Conservation (phyloP, 2,888 invertebrate species). For the Stenurella melanura region DNA sequence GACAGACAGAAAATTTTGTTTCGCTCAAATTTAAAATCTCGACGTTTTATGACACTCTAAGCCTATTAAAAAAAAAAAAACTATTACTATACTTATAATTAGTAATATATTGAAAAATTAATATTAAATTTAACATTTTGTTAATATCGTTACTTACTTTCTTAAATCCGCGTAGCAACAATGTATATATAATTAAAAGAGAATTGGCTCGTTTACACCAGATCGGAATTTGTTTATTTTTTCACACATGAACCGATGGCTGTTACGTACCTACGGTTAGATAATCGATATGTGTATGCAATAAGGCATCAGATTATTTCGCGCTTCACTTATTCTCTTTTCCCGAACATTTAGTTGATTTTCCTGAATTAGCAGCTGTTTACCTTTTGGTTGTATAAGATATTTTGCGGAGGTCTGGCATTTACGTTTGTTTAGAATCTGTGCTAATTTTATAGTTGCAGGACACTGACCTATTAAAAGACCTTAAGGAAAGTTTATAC, state of each 20-base stretch:
- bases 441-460: constrained; percentile 33
- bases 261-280: constrained; percentile 22
- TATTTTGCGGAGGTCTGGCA: constrained; percentile 6
- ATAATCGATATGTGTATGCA: constrained; percentile 20
- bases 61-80: too few relatives aligned
- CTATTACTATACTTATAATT: too few relatives aligned
- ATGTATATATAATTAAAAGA: constrained; percentile 1
- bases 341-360: not conserved
- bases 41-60: too few relatives aligned
- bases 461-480: constrained; percentile 19
- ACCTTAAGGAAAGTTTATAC: not conserved
- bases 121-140: too few relatives aligned
- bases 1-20: too few relatives aligned
- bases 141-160: not conserved
- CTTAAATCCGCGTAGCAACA: constrained; percentile 11
- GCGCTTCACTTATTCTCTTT: constrained; percentile 6
- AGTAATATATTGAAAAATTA: too few relatives aligned
- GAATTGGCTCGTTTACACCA: constrained; percentile 5
- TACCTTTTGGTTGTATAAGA: not conserved
- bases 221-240: constrained; percentile 20
- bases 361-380: not conserved
- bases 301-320: constrained; percentile 15
- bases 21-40: too few relatives aligned
- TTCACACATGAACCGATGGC: constrained; percentile 12
- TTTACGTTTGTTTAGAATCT: constrained; percentile 11